Evolutionary conservation across 2,888 invertebrate species (phyloP).

Genomic region (Barypeithes pellucidus): DNA sequence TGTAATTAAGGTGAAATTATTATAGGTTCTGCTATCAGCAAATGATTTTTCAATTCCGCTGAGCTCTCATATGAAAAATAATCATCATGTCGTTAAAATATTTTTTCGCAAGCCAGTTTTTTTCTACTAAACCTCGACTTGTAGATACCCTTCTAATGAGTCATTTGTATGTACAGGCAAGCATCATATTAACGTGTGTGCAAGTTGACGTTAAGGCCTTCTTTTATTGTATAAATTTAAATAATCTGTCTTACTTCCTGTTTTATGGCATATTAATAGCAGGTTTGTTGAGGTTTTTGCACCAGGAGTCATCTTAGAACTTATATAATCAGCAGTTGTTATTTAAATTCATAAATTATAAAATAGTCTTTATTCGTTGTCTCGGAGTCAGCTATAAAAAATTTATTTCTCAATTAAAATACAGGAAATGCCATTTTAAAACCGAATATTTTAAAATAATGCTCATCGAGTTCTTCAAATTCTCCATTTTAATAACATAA

Average conservation of each 20-base stretch:
- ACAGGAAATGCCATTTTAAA: no score
- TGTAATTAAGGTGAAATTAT: not conserved
- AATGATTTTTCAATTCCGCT: not conserved
- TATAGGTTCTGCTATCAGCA: not conserved
- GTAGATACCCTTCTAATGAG: conserved; percentile 1
- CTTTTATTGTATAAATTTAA: conserved; percentile 7
- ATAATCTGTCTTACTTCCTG: conserved; percentile 19
- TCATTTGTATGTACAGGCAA: conserved; percentile 14
- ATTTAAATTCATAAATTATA: conserved; percentile 3
- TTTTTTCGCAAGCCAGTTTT: not conserved
- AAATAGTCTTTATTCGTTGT: not conserved
- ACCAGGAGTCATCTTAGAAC: not conserved
- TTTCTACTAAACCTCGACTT: not conserved
- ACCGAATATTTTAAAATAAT: no score
- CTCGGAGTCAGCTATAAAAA: no score
- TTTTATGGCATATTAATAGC: conserved; percentile 13
- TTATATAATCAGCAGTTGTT: not conserved
- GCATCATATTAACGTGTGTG: conserved; percentile 8
- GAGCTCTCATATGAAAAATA: not conserved
- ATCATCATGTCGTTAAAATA: not conserved
- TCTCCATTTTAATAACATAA: no score
- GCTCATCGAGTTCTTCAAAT: no score
- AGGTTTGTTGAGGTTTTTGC: not conserved
- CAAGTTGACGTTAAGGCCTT: not conserved
- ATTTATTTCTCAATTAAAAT: no score